Conservation (phyloP, 2,113 vertebrate genomes). For the Centropus bengalensis region DNA sequence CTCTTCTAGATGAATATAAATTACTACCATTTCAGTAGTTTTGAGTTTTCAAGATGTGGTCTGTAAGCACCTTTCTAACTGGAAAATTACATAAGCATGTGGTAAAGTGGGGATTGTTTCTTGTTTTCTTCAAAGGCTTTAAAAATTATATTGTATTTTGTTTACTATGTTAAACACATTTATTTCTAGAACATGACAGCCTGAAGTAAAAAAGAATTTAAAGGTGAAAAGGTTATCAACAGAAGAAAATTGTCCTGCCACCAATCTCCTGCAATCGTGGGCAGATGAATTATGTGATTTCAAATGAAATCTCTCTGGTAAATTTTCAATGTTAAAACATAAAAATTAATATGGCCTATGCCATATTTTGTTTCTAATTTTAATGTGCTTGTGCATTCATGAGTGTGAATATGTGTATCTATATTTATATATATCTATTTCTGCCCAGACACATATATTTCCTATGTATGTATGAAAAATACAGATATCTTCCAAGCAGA, state of each 20-base stretch:
- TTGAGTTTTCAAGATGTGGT: background rate
- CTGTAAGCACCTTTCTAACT: background rate
- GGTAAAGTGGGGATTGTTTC: background rate
- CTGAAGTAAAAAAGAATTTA: constrained; percentile 70
- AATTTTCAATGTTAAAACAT: background rate
- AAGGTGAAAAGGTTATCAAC: constrained; percentile 75
- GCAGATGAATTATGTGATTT: constrained; percentile 68
- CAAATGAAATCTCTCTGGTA: constrained; percentile 61
- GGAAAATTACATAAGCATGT: background rate
- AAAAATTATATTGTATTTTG: constrained; percentile 51
- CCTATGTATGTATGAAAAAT: background rate
- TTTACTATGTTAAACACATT: constrained; percentile 56
- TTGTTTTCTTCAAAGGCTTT: background rate
- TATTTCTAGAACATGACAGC: constrained; percentile 37
- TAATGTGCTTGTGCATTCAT: background rate
- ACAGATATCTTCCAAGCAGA: background rate
- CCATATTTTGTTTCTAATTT: background rate
- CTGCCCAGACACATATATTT: background rate
- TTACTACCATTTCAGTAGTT: background rate
- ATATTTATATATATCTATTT: background rate
- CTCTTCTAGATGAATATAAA: background rate
- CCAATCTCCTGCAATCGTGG: constrained; percentile 54
- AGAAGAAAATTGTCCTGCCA: constrained; percentile 73
- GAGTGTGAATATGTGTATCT: background rate
- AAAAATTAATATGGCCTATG: background rate